These are phyloP conservation scores for Odontocerum albicorne DNA, from an alignment of 2,888 invertebrate genomes.

Conservation along the genomic window DNA sequence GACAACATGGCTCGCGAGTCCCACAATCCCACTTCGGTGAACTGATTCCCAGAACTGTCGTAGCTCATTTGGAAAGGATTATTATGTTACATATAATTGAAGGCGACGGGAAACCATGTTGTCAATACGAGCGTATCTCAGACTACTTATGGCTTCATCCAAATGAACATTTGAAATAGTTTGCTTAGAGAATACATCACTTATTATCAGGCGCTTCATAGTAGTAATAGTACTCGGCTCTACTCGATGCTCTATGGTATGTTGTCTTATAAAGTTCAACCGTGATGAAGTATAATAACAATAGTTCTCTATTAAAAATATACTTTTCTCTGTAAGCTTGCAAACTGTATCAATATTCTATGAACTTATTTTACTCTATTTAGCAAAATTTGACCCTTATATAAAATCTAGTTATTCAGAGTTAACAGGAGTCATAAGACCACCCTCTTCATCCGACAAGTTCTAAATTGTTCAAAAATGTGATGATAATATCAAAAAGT, in stretches of 20 bases:
- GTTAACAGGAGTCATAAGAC: conserved; percentile 1
- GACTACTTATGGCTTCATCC: conserved; percentile 20
- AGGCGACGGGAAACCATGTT: conserved; percentile 8
- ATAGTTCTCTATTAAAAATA: conserved; percentile 33
- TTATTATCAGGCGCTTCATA: conserved; percentile 27
- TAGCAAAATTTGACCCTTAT: conserved; percentile 25
- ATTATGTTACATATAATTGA: too few relatives aligned
- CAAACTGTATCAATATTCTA: conserved; percentile 25
- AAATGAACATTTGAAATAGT: conserved; percentile 28
- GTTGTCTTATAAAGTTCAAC: conserved; percentile 16
- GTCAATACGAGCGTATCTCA: conserved; percentile 18
- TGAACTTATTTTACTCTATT: conserved; percentile 21
- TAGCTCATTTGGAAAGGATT: too few relatives aligned
- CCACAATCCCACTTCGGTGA: not conserved
- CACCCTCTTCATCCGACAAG: conserved; percentile 5
- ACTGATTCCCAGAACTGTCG: too few relatives aligned
- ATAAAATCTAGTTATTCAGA: conserved; percentile 16
- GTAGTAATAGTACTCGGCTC: conserved; percentile 34
- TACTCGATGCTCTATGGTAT: conserved; percentile 35
- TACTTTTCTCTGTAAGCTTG: conserved; percentile 35
- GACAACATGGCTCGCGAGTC: conserved; percentile 6
- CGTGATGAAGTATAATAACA: conserved; percentile 29
- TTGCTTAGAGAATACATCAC: conserved; percentile 37
- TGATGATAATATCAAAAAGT: conserved; percentile 33
- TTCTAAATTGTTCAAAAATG: conserved; percentile 7